Evolutionary conservation across 2,797 vertebrate genomes (phyloP), one percentile per base, ranked within the genome.

Genomic region (Rousettus madagascariensis): DNA sequence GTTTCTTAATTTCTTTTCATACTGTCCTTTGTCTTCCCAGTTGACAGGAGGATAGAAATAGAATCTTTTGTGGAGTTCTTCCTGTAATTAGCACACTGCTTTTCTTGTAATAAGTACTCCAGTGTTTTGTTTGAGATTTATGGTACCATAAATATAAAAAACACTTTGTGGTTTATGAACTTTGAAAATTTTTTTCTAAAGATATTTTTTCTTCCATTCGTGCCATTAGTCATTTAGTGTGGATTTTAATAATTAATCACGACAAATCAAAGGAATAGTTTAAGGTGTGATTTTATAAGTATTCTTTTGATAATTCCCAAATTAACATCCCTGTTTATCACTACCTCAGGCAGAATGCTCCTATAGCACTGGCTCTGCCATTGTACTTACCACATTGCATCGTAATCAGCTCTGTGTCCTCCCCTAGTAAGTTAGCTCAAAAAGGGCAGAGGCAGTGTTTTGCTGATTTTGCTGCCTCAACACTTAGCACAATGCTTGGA

Each of bases 1-100:
- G 28, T 78, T 84, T 57, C 43, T 88, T 95, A 84, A 38, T 65
- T 75, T 80, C 69, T 85, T 55, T 36, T 89, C 86, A 51, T 57
- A 43, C 24, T 51, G 51, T 57, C 36, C 30, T 43, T 85, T 80
- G 28, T 69, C 71, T 95, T 79, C 55, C 28, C 59, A 91, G 8
- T 57, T 86, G 12, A 85, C 8, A 59, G 8, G 26, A 91, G 19
- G 15, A 38, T 43, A 85, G 43, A 30, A 26, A 28, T 68, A 72
- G 33, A 65, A 66, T 75, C 43, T 65, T 68, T 38, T 80, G 71
- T 90, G 38, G 38, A 82, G 69, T 68, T 20, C 43, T 13, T 87
- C 4, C 13, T 65, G 3, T 55, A 49, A 71, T 30, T 77, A 77
- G 38, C 46, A 43, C 28, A 65, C n/a, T 85, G 26, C 33, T 24